A percentile compares a stretch with the other conserved stretches of the same genome.
Evolutionary conservation across 2,888 invertebrate genomes (phyloP).

Genomic region (Thymelicus lineola): DNA sequence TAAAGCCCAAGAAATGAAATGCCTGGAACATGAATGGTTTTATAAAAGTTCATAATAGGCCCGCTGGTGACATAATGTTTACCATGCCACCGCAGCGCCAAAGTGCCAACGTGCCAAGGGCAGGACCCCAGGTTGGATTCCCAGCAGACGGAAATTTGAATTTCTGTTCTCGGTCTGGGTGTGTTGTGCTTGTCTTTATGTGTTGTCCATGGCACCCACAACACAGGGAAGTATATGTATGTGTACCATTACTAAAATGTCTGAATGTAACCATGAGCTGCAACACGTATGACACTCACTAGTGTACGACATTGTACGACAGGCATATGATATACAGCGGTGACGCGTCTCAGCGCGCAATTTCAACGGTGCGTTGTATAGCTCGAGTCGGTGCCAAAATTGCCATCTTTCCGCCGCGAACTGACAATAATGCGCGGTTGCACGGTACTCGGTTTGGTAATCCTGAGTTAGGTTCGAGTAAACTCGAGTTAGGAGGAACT

Average conservation of each 20-base stretch:
- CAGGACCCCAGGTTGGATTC: too few species aligned
- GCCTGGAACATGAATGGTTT: too few species aligned
- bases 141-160: too few species aligned
- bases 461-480: not conserved
- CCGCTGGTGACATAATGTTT: too few species aligned
- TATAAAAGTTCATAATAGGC: too few species aligned
- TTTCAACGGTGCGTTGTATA: constrained; percentile 67
- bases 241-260: not conserved
- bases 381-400: constrained; percentile 71
- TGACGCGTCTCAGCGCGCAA: constrained; percentile 72
- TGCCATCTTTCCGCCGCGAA: constrained; percentile 68
- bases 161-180: too few species aligned
- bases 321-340: constrained; percentile 71
- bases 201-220: too few species aligned
- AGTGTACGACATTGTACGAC: constrained; percentile 61
- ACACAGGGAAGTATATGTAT: too few species aligned
- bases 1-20: too few species aligned
- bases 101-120: too few species aligned
- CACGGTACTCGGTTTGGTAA: constrained; percentile 39
- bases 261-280: constrained; percentile 46
- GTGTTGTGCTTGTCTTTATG: too few species aligned
- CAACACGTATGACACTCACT: constrained; percentile 58
- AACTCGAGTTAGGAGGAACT: not conserved
- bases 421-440: constrained; percentile 24
- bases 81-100: too few species aligned